Percentiles rank a stretch among this genome's conserved stretches.
Conservation (phyloP, 2,888 invertebrate species). For the Seira sanloemensis region DNA sequence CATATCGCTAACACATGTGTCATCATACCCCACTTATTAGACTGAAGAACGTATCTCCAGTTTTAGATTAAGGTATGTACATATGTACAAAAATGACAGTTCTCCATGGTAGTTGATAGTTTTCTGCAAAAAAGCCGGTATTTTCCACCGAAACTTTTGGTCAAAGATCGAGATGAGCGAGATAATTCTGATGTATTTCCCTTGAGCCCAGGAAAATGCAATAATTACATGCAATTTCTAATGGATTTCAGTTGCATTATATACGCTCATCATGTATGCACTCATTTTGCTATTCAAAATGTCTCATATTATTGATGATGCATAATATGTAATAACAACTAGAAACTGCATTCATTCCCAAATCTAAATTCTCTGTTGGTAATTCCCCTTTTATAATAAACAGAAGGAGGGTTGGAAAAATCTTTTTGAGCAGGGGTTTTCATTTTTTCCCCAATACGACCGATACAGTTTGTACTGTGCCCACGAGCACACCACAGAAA, state of each 20-base stretch:
- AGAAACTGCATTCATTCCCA: neutral
- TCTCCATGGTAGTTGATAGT: no score
- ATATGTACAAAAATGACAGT: no score
- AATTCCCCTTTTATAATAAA: neutral
- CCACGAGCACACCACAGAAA: slow-evolving; percentile 60
- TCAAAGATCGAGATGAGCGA: no score
- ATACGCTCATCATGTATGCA: no score
- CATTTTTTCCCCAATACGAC: neutral
- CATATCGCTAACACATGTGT: no score
- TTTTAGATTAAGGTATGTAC: no score
- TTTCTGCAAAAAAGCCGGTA: no score
- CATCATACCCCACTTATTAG: no score
- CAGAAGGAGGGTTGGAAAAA: neutral
- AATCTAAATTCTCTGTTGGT: neutral
- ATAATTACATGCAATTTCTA: slow-evolving; percentile 14
- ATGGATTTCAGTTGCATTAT: slow-evolving; percentile 5
- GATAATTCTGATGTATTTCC: no score
- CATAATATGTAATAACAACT: slow-evolving; percentile 5
- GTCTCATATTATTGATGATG: neutral
- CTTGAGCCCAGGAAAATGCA: no score
- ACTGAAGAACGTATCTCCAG: no score
- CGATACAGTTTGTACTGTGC: slow-evolving; percentile 55
- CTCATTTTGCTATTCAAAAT: neutral
- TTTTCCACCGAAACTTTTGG: no score
- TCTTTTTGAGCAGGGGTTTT: neutral